Evolutionary conservation across 2,888 invertebrate genomes (phyloP), one percentile per base, ranked within the genome.

Genomic region (Gandaritis pyraliata): DNA sequence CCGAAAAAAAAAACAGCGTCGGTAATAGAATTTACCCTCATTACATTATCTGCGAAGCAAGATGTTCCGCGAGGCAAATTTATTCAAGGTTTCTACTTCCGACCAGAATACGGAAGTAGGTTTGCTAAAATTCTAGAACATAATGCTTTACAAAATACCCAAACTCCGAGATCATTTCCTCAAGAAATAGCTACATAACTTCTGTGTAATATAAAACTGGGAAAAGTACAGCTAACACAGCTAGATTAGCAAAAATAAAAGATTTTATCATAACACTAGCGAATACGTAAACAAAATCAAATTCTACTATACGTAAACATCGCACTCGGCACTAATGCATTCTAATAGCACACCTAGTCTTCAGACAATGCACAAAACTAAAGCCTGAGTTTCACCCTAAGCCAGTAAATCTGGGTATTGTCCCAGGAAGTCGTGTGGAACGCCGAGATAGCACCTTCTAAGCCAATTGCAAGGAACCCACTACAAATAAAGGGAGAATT

Each of bases 21-120:
- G 75, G 83, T 89, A 90, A 90, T 89, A 88, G 88, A 88, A 90
- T 90, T 83, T 82, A 77, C 83, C 81, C 83, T 85, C 86, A 87
- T 88, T 87, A 90, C 86, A 85, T 86, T 87, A 87, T 86, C 82
- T 83, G 78, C 69, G 75, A 80, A 83, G 81, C 81, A 83, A 85
- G 80, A 84, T 83, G 81, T 80, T 85, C 75, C 69, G 65, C 62
- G 57, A 65, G 61, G 68, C 58, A 76, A 78, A 76, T 73, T 67
- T 75, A 75, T 77, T 75, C 69, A 72, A 76, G 69, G 72, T 70
- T 71, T 71, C 70, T 69, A 54, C 68, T 64, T 66, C 70, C 67
- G 69, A 66, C 72, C 69, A 61, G 67, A 72, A 74, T 72, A 66
- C 62, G 53, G 48, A 63, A 64, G 61, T 50, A 69, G 61, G 58